Evolutionary conservation across 2,888 invertebrate species (phyloP).

Genomic region (Calliscelio sp.): DNA sequence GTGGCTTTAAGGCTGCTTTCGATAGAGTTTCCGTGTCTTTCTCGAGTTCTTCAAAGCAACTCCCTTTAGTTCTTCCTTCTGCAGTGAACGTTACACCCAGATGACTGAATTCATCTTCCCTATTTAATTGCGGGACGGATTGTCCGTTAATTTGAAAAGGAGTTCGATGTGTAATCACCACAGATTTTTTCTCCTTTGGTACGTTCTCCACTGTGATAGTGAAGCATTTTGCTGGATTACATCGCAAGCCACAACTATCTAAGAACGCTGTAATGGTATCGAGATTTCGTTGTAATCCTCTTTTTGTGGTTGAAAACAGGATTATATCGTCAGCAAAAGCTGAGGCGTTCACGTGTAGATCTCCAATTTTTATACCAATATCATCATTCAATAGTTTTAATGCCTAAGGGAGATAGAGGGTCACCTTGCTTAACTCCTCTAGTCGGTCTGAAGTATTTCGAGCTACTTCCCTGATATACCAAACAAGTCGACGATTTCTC

Average conservation of each 20-base stretch:
- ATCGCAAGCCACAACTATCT: constrained; percentile 72
- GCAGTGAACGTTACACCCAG: constrained; percentile 38
- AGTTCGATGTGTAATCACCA: background rate
- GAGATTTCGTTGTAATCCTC: constrained; percentile 79
- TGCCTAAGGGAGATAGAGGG: background rate
- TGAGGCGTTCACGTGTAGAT: constrained; percentile 28
- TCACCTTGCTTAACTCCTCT: constrained; percentile 11
- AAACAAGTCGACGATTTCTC: background rate
- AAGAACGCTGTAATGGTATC: constrained; percentile 60
- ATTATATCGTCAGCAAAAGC: constrained; percentile 74
- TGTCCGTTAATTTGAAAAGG: constrained; percentile 20
- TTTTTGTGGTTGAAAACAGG: constrained; percentile 12
- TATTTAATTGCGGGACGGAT: constrained; percentile 1
- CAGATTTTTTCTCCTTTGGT: constrained; percentile 29
- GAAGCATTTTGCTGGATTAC: constrained; percentile 52
- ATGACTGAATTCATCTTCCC: constrained; percentile 41
- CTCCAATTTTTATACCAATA: constrained; percentile 34
- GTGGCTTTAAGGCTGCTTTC: constrained; percentile 59
- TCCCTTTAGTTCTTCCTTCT: constrained; percentile 18
- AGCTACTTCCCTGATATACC: background rate
- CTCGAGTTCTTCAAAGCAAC: no score
- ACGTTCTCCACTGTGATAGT: constrained; percentile 71
- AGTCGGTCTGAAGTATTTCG: background rate
- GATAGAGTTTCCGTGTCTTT: no score
- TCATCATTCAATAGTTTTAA: background rate